Percentiles rank a stretch among this genome's conserved stretches.
Conservation (phyloP, 2,888 invertebrate genomes). For the Lochmaea crataegi region DNA sequence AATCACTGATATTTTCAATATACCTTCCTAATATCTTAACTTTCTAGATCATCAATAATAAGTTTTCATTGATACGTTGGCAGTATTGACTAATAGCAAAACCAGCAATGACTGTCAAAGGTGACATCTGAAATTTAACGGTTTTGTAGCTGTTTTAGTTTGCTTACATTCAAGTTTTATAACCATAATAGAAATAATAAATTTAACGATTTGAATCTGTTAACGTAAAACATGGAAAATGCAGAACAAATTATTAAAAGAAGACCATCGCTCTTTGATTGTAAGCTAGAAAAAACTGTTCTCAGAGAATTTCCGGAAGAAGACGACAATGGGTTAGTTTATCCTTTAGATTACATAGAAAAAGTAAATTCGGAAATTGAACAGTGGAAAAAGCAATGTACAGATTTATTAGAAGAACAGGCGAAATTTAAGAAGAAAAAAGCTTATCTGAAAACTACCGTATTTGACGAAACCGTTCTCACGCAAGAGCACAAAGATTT, state of each 20-base stretch:
- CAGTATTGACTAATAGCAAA: no score
- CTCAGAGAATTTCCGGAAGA: slow-evolving; percentile 27
- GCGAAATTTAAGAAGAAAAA: slow-evolving; percentile 24
- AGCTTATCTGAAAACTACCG: slow-evolving; percentile 23
- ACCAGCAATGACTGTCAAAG: neutral
- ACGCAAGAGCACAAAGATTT: slow-evolving; percentile 29
- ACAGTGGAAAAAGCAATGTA: slow-evolving; percentile 32
- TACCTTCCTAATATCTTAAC: no score
- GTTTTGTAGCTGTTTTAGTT: neutral
- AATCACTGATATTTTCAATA: no score
- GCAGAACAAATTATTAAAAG: neutral
- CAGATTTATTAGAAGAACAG: slow-evolving; percentile 27
- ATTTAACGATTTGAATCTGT: neutral
- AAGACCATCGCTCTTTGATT: slow-evolving; percentile 15
- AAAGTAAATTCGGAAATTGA: slow-evolving; percentile 37
- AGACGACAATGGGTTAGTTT: slow-evolving; percentile 5
- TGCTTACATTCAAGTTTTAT: neutral
- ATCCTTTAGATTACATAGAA: slow-evolving; percentile 34
- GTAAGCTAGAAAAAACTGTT: slow-evolving; percentile 3
- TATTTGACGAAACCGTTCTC: slow-evolving; percentile 32
- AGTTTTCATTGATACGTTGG: neutral
- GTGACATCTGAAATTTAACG: neutral
- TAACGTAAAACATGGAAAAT: slow-evolving; percentile 12
- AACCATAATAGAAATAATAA: no score
- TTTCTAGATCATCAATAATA: no score